Conservation (phyloP, 2,113 vertebrate genomes). For the Stegastes partitus region DNA sequence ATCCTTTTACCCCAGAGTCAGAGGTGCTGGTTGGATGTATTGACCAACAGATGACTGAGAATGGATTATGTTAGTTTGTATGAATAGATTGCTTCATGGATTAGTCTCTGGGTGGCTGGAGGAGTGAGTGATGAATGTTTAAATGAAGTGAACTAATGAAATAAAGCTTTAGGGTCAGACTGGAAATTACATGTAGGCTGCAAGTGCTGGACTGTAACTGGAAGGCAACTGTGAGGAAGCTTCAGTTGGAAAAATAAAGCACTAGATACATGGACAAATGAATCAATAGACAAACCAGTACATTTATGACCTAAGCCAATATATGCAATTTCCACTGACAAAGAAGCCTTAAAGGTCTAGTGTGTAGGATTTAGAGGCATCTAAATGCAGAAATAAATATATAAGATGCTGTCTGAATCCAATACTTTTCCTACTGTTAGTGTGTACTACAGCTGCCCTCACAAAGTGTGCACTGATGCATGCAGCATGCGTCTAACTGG, state of each 20-base stretch:
- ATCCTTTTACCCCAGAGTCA: slow-evolving; percentile 86
- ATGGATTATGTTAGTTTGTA: slow-evolving; percentile 3
- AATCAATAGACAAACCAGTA: neutral
- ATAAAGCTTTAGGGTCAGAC: neutral
- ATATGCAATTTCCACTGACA: neutral
- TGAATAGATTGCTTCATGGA: slow-evolving; percentile 4
- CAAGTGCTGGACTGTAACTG: neutral
- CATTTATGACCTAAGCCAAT: neutral
- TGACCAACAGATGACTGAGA: neutral
- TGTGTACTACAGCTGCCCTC: no score
- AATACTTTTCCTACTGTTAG: no score
- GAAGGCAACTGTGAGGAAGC: neutral
- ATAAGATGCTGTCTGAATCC: no score
- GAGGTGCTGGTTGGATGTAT: neutral
- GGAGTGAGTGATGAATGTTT: neutral
- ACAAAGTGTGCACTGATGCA: no score
- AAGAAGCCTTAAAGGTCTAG: neutral
- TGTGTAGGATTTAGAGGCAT: no score
- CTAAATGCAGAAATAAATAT: no score
- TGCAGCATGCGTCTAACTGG: no score
- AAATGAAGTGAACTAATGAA: neutral
- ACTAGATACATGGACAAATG: neutral
- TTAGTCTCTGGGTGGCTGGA: neutral
- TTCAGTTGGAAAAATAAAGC: neutral
- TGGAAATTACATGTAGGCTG: neutral